phyloP scores from a whole-genome alignment of 2,888 invertebrate genomes.

The Spilarctia lutea region DNA sequence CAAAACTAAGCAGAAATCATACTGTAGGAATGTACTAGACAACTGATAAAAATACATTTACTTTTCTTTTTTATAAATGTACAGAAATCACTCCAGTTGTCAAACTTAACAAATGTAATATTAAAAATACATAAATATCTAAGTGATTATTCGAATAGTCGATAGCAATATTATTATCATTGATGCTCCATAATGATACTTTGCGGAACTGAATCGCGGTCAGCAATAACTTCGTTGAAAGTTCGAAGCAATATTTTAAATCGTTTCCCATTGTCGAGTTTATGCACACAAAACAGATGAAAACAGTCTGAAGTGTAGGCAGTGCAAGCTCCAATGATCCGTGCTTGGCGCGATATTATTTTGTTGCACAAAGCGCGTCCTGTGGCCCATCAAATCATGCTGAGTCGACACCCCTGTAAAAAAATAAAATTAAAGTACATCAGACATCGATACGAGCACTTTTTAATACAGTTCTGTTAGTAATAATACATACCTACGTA shows the following conservation, averaged over 20 bases:
- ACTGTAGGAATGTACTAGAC: too few relatives aligned
- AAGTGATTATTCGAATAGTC: too few relatives aligned
- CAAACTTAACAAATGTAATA: too few relatives aligned
- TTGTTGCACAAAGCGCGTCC: slow-evolving; percentile 63
- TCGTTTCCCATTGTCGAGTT: slow-evolving; percentile 69
- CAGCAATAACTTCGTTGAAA: slow-evolving; percentile 30
- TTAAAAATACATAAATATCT: too few relatives aligned
- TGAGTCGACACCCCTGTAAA: slow-evolving; percentile 58
- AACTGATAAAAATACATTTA: too few relatives aligned
- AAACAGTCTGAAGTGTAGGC: slow-evolving; percentile 71
- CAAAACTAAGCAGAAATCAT: too few relatives aligned
- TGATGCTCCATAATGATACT: neutral
- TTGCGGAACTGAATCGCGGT: neutral
- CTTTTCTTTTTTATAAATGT: too few relatives aligned
- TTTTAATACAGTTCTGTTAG: slow-evolving; percentile 32
- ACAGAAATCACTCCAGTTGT: too few relatives aligned
- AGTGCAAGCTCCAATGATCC: slow-evolving; percentile 71
- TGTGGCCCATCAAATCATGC: slow-evolving; percentile 74
- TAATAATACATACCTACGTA: neutral
- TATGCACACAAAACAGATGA: slow-evolving; percentile 66
- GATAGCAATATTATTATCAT: neutral
- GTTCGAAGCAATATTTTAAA: slow-evolving; percentile 60
- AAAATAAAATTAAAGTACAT: slow-evolving; percentile 54
- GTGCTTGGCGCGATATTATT: slow-evolving; percentile 70
- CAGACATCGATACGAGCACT: slow-evolving; percentile 27